These are phyloP conservation scores for Siniperca scherzeri DNA, from an alignment of 2,797 vertebrate species.

Conservation along the genomic window DNA sequence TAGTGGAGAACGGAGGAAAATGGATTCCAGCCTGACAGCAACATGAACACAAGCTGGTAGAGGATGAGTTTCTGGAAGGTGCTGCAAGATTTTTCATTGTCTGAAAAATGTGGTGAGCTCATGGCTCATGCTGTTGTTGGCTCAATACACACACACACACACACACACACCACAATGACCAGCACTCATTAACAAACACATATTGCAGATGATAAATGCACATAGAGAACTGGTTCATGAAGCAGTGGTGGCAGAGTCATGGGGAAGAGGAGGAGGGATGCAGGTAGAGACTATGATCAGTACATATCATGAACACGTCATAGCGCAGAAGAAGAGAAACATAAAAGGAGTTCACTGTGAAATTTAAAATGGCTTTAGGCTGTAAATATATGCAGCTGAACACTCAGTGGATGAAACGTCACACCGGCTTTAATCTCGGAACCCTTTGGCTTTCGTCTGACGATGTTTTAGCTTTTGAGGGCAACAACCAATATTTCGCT, in stretches of 20 bases:
- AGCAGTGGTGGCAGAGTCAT: slow-evolving; percentile 13
- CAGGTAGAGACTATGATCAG: slow-evolving; percentile 43
- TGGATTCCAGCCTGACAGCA: slow-evolving; percentile 38
- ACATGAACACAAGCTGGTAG: slow-evolving; percentile 13
- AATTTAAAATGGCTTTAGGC: slow-evolving; percentile 33
- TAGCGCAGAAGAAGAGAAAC: slow-evolving; percentile 8
- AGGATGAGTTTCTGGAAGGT: slow-evolving; percentile 32
- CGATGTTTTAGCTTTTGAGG: no score
- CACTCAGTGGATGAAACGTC: slow-evolving; percentile 3
- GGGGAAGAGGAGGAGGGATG: slow-evolving; percentile 21
- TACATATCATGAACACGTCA: slow-evolving; percentile 12
- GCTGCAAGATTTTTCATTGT: slow-evolving; percentile 41
- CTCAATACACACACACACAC: not conserved
- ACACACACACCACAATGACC: slow-evolving; percentile 9
- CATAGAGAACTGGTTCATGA: slow-evolving; percentile 41
- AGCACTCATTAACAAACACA: slow-evolving; percentile 34
- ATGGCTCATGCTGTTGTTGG: slow-evolving; percentile 14
- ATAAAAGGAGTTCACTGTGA: slow-evolving; percentile 21
- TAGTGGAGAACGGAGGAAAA: slow-evolving; percentile 18
- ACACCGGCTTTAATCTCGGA: slow-evolving; percentile 1
- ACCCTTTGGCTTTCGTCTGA: no score
- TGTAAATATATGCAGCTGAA: not conserved
- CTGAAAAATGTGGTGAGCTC: slow-evolving; percentile 39
- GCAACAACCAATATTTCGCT: no score
- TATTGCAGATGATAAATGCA: slow-evolving; percentile 48